phyloP scores from a whole-genome alignment of 2,113 vertebrate genomes.

The Centrocercus urophasianus region DNA sequence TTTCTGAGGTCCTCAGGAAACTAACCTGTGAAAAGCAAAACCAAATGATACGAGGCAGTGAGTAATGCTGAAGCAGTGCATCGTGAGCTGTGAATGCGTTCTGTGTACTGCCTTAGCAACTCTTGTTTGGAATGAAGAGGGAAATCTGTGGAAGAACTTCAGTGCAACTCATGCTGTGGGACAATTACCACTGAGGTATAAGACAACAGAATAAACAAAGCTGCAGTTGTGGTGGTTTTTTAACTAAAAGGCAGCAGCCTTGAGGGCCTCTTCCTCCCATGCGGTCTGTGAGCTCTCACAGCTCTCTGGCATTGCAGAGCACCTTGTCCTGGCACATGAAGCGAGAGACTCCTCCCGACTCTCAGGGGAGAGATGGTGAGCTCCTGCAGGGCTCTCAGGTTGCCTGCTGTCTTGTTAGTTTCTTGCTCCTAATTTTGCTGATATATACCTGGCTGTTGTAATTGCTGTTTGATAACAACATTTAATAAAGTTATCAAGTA shows the following conservation, averaged over 20 bases:
- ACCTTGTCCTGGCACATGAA: too few species aligned
- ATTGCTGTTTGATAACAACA: neutral
- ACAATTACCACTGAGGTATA: neutral
- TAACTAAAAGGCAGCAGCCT: neutral
- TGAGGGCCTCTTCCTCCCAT: neutral
- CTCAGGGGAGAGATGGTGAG: neutral
- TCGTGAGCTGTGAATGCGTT: neutral
- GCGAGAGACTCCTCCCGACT: neutral
- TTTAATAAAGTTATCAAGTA: neutral
- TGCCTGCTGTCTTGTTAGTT: neutral
- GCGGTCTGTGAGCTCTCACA: neutral
- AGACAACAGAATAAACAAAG: neutral
- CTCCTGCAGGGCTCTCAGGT: rapidly evolving
- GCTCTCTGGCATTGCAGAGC: neutral
- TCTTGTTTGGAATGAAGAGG: neutral
- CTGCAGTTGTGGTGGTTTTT: neutral
- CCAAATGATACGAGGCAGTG: neutral
- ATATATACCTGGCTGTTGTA: neutral
- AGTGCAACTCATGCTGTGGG: neutral
- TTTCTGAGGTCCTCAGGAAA: neutral
- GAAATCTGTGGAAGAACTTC: neutral
- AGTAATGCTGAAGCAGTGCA: neutral
- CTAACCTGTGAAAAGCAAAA: neutral
- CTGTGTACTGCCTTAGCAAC: neutral
- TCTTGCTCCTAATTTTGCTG: neutral